Conservation (phyloP, 2,113 vertebrate genomes). For the Dromas ardeola region DNA sequence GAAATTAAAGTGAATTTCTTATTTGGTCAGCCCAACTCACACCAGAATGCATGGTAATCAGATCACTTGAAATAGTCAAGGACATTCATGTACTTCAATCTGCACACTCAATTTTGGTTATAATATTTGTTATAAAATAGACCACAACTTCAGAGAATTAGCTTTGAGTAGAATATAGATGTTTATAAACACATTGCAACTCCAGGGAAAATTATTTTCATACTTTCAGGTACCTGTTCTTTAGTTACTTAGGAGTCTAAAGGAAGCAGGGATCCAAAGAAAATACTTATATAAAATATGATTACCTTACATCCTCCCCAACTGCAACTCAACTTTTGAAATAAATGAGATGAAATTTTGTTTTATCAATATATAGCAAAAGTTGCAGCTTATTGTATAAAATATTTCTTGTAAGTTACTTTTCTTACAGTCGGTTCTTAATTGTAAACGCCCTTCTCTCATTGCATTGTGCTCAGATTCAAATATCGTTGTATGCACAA, state of each 20-base stretch:
- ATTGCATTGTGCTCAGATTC: not conserved
- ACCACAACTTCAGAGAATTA: not conserved
- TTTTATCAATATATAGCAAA: not conserved
- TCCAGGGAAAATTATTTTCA: not conserved
- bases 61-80: not conserved
- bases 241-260: not conserved
- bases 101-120: not conserved
- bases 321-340: not conserved
- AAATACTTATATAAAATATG: not conserved
- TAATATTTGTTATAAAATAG: not conserved
- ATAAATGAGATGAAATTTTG: not conserved
- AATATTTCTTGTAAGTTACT: not conserved
- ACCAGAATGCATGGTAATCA: not conserved
- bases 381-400: not conserved
- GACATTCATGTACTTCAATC: not conserved
- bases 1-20: not conserved
- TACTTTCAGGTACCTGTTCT: not conserved
- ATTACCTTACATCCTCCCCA: not conserved
- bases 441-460: not conserved
- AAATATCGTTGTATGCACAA: not conserved
- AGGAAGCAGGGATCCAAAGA: not conserved
- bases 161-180: not conserved
- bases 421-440: not conserved
- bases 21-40: not conserved
- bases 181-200: not conserved